These are phyloP conservation scores for Lucinisca nassula DNA, from an alignment of 2,888 invertebrate genomes.

Conservation along the genomic window DNA sequence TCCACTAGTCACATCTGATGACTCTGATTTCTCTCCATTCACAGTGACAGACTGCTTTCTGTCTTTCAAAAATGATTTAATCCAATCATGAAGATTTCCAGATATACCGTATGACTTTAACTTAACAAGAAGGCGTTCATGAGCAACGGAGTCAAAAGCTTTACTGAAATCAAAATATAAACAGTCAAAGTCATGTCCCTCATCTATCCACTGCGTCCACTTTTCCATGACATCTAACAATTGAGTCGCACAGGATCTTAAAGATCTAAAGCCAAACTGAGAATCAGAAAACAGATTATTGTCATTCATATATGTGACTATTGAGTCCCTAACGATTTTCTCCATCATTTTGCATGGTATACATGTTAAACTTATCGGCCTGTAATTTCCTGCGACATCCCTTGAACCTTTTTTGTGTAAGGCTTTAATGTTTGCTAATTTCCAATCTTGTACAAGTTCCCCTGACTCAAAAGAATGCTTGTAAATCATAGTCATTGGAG, in stretches of 20 bases:
- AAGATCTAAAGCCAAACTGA: background rate
- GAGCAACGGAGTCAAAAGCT: conserved; percentile 27
- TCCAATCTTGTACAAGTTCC: background rate
- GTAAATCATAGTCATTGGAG: background rate
- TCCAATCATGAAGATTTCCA: conserved; percentile 8
- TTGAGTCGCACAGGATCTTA: background rate
- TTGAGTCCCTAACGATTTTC: background rate
- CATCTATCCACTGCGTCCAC: conserved; percentile 22
- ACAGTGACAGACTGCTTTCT: conserved; percentile 19
- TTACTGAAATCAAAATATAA: conserved; percentile 38
- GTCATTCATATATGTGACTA: background rate
- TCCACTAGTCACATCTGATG: conserved; percentile 22
- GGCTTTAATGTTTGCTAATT: background rate
- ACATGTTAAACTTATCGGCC: conserved; percentile 11
- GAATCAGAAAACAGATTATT: background rate
- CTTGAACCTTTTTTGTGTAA: background rate
- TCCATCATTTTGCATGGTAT: background rate
- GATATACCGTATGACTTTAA: conserved; percentile 6
- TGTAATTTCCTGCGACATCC: background rate
- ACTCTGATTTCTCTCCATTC: conserved; percentile 8
- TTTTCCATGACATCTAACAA: conserved; percentile 26
- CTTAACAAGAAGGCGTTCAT: conserved; percentile 25
- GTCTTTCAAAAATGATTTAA: conserved; percentile 15
- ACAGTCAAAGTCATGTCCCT: conserved; percentile 6
- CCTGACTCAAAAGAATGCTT: background rate